Percentiles rank a stretch among this genome's conserved stretches.
These are phyloP conservation scores for Mohoua ochrocephala DNA, from an alignment of 2,113 vertebrate genomes.

Conservation along the genomic window DNA sequence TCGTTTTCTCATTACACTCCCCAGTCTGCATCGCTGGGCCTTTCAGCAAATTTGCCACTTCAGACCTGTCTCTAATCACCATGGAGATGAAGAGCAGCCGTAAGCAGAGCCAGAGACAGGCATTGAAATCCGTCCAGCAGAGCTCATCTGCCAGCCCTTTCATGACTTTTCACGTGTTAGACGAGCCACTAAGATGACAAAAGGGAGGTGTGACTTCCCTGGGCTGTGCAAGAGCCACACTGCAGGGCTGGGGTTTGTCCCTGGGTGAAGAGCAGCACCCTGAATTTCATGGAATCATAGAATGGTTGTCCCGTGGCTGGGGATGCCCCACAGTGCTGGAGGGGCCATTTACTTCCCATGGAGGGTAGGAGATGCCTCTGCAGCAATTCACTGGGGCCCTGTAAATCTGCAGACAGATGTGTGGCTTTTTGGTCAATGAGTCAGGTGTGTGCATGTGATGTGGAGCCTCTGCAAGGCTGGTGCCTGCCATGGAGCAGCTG, in stretches of 20 bases:
- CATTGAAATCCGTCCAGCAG: neutral
- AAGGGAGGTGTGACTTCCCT: neutral
- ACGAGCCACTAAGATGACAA: neutral
- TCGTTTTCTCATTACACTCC: neutral
- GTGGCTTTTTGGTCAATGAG: neutral
- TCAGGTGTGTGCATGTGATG: neutral
- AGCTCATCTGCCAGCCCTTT: neutral
- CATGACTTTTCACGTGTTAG: neutral
- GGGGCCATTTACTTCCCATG: rapidly evolving
- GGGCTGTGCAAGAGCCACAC: neutral
- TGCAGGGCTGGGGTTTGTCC: neutral
- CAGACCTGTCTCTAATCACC: neutral
- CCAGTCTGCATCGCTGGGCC: neutral
- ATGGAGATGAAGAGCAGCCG: neutral
- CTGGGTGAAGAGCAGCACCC: neutral
- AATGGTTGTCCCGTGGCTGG: neutral
- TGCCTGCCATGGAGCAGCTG: neutral
- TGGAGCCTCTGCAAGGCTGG: neutral
- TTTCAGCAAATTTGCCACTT: slow-evolving; percentile 24
- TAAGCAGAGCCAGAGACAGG: neutral
- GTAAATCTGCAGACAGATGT: neutral
- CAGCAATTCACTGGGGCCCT: neutral
- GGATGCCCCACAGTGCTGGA: neutral
- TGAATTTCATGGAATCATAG: neutral
- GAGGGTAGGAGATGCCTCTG: neutral